Evolutionary conservation across 2,888 invertebrate genomes (phyloP), one percentile per base, ranked within the genome.

Genomic region (Scaptomyza polygonia): DNA sequence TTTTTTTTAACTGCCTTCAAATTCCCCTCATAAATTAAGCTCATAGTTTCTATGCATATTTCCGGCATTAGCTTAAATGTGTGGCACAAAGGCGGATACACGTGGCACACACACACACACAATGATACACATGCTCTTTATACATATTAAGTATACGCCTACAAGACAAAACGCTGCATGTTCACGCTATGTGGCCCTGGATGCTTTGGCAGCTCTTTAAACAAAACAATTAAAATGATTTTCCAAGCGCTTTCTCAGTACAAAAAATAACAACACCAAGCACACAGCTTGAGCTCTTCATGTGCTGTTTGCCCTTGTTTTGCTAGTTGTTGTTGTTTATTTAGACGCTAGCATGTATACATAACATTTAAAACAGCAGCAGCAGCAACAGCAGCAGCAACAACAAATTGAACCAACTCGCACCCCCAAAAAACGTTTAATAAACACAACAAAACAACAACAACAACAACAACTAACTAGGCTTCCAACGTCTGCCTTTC

Each of bases 201-300:
- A 36, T 63, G 45, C 51, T 49, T 58, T 54, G 54, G 49, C 73
- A 54, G 51, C 65, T 57, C 61, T 88, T 82, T 82, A 87, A 83
- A 87, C 88, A 88, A 72, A 88, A 87, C 88, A 88, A 83, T 83
- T 88, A 83, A 88, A 88, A 87, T 81, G 86, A 88, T 83, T 83
- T 85, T 78, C 68, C 75, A 67, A 66, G 65, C 65, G 68, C 66
- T 72, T 80, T 62, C 48, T 32, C 42, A n/a, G 42, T 55, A 44
- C 12, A 59, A 77, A 43, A 42, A 45, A 55, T 29, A 67, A 65
- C 39, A 59, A 53, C 32, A 51, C 34, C 40, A 45, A 18, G 14
- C 53, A 56, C 53, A 56, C 70, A 63, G 40, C 76, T 49, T 49
- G 70, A 61, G 59, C 62, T 58, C 56, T 54, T 54, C 65, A 70